Evolutionary conservation across 2,113 vertebrate genomes (phyloP).

Genomic region (Otis tarda): DNA sequence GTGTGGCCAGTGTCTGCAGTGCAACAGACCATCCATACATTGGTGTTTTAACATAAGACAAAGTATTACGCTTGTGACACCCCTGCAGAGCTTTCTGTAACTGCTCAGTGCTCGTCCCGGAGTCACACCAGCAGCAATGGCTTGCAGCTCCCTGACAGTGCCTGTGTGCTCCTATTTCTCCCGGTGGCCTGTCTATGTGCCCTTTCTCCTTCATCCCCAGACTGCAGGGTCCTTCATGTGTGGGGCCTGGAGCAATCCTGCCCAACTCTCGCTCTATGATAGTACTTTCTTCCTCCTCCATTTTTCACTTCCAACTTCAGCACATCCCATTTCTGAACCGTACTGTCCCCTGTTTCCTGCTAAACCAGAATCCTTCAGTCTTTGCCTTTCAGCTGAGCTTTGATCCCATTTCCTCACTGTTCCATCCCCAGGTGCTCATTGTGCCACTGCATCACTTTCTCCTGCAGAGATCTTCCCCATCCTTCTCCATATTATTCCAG

Average conservation of each 20-base stretch:
- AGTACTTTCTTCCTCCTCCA: background rate
- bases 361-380: background rate
- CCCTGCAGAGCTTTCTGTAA: background rate
- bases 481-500: background rate
- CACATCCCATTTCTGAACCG: background rate
- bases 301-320: background rate
- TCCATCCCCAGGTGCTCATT: background rate
- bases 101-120: background rate
- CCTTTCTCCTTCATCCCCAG: background rate
- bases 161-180: background rate
- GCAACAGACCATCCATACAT: background rate
- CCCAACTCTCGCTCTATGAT: background rate
- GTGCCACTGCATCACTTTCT: background rate
- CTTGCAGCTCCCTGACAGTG: background rate
- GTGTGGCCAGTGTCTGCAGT: background rate
- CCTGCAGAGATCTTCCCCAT: background rate
- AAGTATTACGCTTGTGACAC: rapidly evolving
- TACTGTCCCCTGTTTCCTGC: background rate
- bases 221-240: background rate
- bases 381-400: background rate
- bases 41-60: background rate
- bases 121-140: rapidly evolving
- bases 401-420: background rate
- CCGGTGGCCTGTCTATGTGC: background rate
- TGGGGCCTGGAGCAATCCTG: background rate